Conservation (phyloP, 1,140 invertebrate species). For the Campoletis sonorensis region DNA sequence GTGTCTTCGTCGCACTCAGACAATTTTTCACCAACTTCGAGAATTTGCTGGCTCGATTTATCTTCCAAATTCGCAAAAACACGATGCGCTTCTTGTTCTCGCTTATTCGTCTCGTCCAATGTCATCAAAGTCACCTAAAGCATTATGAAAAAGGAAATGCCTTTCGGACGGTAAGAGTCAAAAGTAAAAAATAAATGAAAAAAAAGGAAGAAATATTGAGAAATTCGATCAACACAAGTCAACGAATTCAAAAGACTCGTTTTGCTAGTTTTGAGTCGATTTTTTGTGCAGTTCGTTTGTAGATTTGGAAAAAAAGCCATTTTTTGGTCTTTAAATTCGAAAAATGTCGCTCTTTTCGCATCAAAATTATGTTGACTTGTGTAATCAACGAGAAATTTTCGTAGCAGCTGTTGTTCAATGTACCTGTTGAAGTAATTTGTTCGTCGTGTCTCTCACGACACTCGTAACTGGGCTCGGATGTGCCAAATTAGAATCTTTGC, state of each 20-base stretch:
- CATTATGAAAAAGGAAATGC: slow-evolving; percentile 36
- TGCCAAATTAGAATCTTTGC: slow-evolving; percentile 58
- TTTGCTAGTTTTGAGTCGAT: no score
- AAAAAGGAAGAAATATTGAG: slow-evolving; percentile 14
- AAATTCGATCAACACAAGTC: neutral
- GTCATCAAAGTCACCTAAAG: slow-evolving; percentile 73
- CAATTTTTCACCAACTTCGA: slow-evolving; percentile 50
- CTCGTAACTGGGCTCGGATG: slow-evolving; percentile 57
- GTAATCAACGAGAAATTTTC: neutral
- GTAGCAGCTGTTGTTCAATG: neutral
- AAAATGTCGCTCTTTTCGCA: no score
- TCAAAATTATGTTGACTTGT: no score
- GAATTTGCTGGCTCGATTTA: slow-evolving; percentile 51
- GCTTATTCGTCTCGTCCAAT: slow-evolving; percentile 70
- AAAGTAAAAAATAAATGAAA: slow-evolving; percentile 50
- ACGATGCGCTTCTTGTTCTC: slow-evolving; percentile 52
- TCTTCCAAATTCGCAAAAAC: slow-evolving; percentile 34
- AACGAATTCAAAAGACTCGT: no score
- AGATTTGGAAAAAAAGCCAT: neutral
- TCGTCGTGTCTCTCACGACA: slow-evolving; percentile 65
- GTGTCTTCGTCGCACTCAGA: slow-evolving; percentile 14
- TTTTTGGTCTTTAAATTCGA: neutral
- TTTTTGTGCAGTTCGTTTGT: no score
- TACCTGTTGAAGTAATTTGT: slow-evolving; percentile 69
- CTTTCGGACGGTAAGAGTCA: slow-evolving; percentile 47